Evolutionary conservation across 2,113 vertebrate genomes (phyloP).

Genomic region (Pantherophis guttatus): DNA sequence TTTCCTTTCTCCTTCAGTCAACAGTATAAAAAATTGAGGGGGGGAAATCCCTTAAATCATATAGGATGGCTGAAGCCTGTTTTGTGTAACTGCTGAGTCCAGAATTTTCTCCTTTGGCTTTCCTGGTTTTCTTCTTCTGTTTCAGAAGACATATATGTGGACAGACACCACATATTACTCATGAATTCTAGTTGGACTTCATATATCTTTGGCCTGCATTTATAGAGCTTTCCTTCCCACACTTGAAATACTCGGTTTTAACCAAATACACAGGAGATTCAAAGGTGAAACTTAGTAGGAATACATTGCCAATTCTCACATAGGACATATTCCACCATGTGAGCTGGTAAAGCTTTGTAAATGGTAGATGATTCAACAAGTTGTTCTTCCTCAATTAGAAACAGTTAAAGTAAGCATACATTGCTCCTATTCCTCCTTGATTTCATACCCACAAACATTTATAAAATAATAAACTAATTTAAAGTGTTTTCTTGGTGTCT

Average conservation of each 20-base stretch:
- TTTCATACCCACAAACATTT: background rate
- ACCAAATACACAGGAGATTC: background rate
- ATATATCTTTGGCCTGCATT: background rate
- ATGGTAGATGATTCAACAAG: background rate
- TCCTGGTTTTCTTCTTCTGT: background rate
- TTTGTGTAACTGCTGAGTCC: background rate
- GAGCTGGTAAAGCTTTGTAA: background rate
- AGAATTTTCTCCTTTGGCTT: background rate
- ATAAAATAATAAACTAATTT: background rate
- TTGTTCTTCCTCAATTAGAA: background rate
- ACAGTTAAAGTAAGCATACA: background rate
- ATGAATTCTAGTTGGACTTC: background rate
- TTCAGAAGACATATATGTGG: background rate
- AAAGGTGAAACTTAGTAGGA: background rate
- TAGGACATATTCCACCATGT: background rate
- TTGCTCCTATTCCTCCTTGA: background rate
- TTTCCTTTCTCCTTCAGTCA: background rate
- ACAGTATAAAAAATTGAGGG: background rate
- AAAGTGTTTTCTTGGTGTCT: background rate
- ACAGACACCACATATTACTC: background rate
- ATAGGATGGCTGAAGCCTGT: background rate
- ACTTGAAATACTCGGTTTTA: background rate
- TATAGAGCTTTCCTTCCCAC: background rate
- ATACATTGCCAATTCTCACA: background rate
- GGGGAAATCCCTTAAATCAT: background rate